Evolutionary conservation across 2,888 invertebrate species (phyloP).

Genomic region (Euplagia quadripunctaria): DNA sequence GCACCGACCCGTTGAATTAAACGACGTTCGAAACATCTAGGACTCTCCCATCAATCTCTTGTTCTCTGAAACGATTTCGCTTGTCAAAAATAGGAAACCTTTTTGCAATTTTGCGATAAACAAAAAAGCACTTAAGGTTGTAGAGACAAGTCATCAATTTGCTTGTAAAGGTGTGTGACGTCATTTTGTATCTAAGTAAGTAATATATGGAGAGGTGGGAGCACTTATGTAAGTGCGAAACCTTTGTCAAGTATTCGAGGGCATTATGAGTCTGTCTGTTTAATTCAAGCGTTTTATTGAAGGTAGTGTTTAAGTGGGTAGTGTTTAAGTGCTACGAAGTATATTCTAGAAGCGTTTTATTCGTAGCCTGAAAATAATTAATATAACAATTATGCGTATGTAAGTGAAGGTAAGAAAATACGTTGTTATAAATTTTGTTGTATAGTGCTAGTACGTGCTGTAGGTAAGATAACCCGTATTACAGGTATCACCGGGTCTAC

Average conservation of each 20-base stretch:
- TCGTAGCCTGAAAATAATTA: background rate
- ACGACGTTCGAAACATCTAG: constrained; percentile 19
- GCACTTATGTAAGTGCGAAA: constrained; percentile 27
- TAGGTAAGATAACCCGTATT: too few relatives aligned
- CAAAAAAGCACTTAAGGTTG: constrained; percentile 36
- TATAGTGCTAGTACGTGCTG: too few relatives aligned
- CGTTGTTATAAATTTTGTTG: too few relatives aligned
- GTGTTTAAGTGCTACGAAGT: background rate
- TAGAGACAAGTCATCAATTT: constrained; percentile 30
- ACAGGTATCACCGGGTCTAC: too few relatives aligned
- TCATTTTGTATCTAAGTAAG: constrained; percentile 29
- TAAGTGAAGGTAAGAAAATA: too few relatives aligned
- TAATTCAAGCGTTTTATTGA: constrained; percentile 34
- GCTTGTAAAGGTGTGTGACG: constrained; percentile 32
- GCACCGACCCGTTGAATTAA: constrained; percentile 18
- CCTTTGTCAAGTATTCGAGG: constrained; percentile 31
- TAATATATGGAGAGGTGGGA: constrained; percentile 33
- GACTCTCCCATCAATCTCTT: constrained; percentile 23
- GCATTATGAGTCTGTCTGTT: constrained; percentile 34
- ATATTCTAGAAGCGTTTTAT: background rate
- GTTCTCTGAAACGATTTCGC: constrained; percentile 28
- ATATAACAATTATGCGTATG: too few relatives aligned
- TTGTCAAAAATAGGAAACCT: constrained; percentile 35
- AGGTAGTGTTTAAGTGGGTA: background rate
- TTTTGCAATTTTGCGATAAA: constrained; percentile 22